Base-by-base conservation (phyloP, 2,888 invertebrate species). In the Apodemia duryi region DNA sequence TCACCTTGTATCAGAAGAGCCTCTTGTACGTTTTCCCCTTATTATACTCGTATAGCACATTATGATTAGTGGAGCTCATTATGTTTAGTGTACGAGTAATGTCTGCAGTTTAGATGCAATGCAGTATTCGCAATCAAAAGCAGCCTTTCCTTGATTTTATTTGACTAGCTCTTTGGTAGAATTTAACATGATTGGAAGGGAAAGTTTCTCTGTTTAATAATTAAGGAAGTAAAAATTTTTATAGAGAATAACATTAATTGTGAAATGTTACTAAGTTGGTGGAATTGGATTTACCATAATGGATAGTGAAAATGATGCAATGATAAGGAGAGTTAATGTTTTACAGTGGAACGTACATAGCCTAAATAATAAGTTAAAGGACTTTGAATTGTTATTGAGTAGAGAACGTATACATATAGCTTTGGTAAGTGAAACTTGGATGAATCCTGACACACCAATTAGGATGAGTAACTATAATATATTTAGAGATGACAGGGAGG, bases 351-450 rank as follows among this genome's bases (percentile, higher is more conserved):
- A 52, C 21, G 52, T 28, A 52, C 52, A 52, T 9, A 52, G 52
- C 7, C 3, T 49, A 49, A 49, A 49, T 28, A 52, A 52, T 6
- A 52, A 52, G 11, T 52, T 52, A 52, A 52, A 21, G 21, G 52
- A 52, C 28, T 21, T 52, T 21, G 52, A 52, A 52, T 52, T 52
- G 9, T 21, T 52, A 21, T 2, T 52, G 49, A 6, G 52, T 52
- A n/a, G 21, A 21, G 52, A 49, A 62, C 28, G 51, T 28, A 28
- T 52, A 13, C 35, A 64, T n/a, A 10, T 38, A 29, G 61, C 65
- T 7, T 38, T 65, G 38, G n/a, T 65, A 13, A 61, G 51, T 41
- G 64, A 62, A 41, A 64, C 57, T 11, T 67, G 66, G 63, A 28
- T 63, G 35, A 41, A 51, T 21, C 52, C 65, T 52, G 38, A 35